phyloP scores from a whole-genome alignment of 2,113 vertebrate genomes.

The Fregata magnificens region DNA sequence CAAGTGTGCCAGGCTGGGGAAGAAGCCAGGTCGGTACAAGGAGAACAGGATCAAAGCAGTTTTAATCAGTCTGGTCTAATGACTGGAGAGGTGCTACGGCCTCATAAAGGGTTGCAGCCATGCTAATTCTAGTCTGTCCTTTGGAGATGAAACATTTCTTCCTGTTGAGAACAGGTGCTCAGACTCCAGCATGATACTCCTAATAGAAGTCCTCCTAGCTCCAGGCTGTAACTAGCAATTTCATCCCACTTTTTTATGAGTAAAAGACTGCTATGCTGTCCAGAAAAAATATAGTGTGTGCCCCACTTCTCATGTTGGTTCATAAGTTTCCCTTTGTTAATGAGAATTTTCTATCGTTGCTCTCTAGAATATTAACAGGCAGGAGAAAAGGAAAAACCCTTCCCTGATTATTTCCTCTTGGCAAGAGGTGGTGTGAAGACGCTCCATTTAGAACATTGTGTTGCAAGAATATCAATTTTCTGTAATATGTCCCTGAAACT shows the following conservation, averaged over 20 bases:
- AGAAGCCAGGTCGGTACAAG: not conserved
- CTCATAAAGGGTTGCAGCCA: not conserved
- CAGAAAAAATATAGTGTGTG: not conserved
- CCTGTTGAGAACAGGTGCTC: constrained; percentile 25
- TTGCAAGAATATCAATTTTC: not conserved
- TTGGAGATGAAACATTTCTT: not conserved
- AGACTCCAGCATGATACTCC: not conserved
- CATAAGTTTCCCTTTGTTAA: not conserved
- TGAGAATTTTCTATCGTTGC: not conserved
- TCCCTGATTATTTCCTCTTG: not conserved
- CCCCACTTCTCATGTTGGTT: not conserved
- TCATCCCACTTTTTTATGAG: not conserved
- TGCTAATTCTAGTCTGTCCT: not conserved
- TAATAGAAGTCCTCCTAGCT: not conserved
- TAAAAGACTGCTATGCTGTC: not conserved
- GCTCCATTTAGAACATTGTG: not conserved
- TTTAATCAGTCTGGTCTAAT: not conserved
- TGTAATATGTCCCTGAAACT: not conserved
- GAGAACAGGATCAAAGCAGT: not conserved
- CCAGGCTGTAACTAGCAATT: constrained; percentile 27
- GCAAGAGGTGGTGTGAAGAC: not conserved
- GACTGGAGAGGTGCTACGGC: not conserved
- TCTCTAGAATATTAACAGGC: not conserved
- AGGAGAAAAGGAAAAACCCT: not conserved
- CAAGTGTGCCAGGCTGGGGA: not conserved